Evolutionary conservation across 1,140 invertebrate genomes (phyloP).

Genomic region (Meloidogyne exigua): DNA sequence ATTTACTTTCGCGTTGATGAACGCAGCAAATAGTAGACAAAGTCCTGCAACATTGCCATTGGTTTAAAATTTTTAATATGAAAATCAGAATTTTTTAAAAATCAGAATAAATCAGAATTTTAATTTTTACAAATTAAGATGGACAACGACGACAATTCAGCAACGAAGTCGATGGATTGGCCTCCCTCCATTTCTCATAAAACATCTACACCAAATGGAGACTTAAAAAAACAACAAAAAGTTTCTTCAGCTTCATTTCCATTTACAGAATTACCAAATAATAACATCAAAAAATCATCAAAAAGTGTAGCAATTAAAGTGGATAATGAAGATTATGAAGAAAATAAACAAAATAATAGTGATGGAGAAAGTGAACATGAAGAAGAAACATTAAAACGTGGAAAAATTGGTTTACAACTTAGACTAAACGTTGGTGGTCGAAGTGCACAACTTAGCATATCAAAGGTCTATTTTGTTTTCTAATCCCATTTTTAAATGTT

Average conservation of each 20-base stretch:
- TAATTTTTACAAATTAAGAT: background rate
- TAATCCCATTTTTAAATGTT: background rate
- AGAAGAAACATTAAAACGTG: background rate
- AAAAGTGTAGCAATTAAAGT: background rate
- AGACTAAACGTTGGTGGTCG: slow-evolving; percentile 48
- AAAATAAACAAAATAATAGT: background rate
- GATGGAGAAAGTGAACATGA: slow-evolving; percentile 5
- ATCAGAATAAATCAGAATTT: no score
- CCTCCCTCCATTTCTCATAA: background rate
- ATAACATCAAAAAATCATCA: background rate
- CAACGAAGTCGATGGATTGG: background rate
- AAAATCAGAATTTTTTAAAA: background rate
- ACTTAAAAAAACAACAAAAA: background rate
- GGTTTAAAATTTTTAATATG: background rate
- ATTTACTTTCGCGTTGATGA: background rate
- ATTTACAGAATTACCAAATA: background rate
- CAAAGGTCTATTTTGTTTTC: slow-evolving; percentile 23
- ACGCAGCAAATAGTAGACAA: background rate
- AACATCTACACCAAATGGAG: background rate
- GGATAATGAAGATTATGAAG: background rate
- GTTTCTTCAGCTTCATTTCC: background rate
- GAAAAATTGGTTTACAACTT: slow-evolving; percentile 26
- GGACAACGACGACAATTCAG: background rate
- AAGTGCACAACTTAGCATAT: slow-evolving; percentile 38
- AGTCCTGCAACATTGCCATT: background rate